Percentiles rank a stretch among this genome's conserved stretches.
Evolutionary conservation across 2,888 invertebrate genomes (phyloP).

Genomic region (Lamellibrachia satsuma): DNA sequence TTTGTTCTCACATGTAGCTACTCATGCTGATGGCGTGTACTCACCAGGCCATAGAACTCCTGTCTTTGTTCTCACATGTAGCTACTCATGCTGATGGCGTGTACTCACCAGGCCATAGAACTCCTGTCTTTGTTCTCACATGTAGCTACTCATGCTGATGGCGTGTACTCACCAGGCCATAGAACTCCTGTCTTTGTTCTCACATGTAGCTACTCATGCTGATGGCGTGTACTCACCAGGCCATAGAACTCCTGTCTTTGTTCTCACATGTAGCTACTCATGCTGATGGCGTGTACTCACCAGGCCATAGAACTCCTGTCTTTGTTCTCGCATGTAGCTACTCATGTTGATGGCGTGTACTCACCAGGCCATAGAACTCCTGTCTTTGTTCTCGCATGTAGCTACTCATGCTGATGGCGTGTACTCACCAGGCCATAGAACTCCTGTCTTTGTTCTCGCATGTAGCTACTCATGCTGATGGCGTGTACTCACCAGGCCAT

Average conservation of each 20-base stretch:
- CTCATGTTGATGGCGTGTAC: constrained; percentile 71
- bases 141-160: constrained; percentile 69
- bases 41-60: constrained; percentile 50
- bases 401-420: constrained; percentile 70
- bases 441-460: constrained; percentile 67
- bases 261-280: constrained; percentile 69
- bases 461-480: constrained; percentile 69
- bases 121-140: constrained; percentile 67
- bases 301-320: constrained; percentile 53
- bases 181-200: constrained; percentile 65
- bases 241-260: constrained; percentile 61
- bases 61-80: constrained; percentile 69
- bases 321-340: constrained; percentile 69
- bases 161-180: constrained; percentile 65
- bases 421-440: constrained; percentile 59
- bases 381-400: constrained; percentile 69
- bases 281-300: constrained; percentile 71
- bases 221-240: constrained; percentile 69
- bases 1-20: constrained; percentile 69
- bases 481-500: constrained; percentile 68
- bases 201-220: constrained; percentile 69
- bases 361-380: constrained; percentile 50
- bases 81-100: constrained; percentile 70
- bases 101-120: constrained; percentile 59
- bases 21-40: constrained; percentile 71